Conservation (phyloP, 2,113 vertebrate genomes). For the Dissostichus mawsoni region DNA sequence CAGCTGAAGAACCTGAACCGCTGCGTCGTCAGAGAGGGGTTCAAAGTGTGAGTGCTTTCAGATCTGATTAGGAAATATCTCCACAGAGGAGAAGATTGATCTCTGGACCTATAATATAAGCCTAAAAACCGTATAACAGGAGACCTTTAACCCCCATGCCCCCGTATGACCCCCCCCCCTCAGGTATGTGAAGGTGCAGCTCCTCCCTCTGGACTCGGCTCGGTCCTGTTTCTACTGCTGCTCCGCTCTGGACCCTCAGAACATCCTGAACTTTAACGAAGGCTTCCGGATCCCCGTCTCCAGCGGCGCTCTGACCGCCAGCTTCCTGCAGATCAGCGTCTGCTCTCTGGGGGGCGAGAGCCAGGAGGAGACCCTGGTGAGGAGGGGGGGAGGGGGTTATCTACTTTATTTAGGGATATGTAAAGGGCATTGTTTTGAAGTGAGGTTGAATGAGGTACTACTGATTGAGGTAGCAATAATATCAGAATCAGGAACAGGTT, state of each 20-base stretch:
- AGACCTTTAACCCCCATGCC: no score
- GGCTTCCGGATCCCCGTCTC: constrained; percentile 93
- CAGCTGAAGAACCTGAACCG: constrained; percentile 90
- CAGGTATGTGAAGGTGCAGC: constrained; percentile 93
- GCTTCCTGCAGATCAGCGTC: constrained; percentile 91
- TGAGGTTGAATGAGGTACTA: no score
- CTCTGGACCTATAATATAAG: no score
- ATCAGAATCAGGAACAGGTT: no score
- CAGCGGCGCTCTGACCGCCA: constrained; percentile 84
- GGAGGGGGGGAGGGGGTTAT: constrained; percentile 25
- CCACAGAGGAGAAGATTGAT: no score
- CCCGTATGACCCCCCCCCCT: no score
- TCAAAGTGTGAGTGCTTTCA: constrained; percentile 90
- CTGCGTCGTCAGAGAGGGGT: constrained; percentile 87
- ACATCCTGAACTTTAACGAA: constrained; percentile 92
- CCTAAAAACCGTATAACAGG: no score
- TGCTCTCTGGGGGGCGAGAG: constrained; percentile 89
- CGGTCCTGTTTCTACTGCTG: constrained; percentile 93
- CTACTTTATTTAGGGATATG: no score
- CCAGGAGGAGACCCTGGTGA: constrained; percentile 94
- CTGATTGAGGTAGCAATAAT: no score
- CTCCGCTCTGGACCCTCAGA: constrained; percentile 90
- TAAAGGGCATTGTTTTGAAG: no score
- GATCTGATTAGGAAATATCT: background rate
- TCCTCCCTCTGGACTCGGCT: constrained; percentile 89